Conservation (phyloP, 2,113 vertebrate genomes). For the Pungitius pungitius region DNA sequence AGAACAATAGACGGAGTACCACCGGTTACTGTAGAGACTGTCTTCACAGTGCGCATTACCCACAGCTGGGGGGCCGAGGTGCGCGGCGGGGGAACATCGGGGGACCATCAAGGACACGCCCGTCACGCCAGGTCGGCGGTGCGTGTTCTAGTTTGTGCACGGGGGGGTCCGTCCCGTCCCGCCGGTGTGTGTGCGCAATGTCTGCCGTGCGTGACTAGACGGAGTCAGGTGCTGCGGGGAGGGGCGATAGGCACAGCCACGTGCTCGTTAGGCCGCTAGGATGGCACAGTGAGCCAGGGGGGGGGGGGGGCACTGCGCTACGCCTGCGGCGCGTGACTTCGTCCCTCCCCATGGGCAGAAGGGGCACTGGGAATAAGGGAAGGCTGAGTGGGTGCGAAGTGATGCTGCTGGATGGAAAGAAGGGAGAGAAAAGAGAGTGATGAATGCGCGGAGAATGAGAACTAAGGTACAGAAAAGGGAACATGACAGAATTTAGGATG, state of each 20-base stretch:
- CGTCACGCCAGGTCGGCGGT: conserved; percentile 70
- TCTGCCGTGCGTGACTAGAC: conserved; percentile 65
- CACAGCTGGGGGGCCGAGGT: conserved; percentile 58
- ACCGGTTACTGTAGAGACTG: conserved; percentile 38
- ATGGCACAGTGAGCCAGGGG: conserved; percentile 47
- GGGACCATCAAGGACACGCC: conserved; percentile 74
- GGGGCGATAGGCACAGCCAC: conserved; percentile 61
- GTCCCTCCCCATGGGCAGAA: conserved; percentile 61
- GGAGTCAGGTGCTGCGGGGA: conserved; percentile 73
- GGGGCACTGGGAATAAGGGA: conserved; percentile 42
- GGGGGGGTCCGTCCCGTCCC: conserved; percentile 34
- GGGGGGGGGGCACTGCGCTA: conserved; percentile 38
- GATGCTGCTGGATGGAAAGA: conserved; percentile 37
- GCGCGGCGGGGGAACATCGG: conserved; percentile 45
- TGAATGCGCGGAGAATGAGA: background rate
- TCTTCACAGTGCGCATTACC: conserved; percentile 40
- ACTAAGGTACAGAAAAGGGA: background rate
- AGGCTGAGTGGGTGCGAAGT: conserved; percentile 46
- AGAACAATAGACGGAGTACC: conserved; percentile 41
- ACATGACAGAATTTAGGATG: background rate
- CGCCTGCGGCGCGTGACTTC: conserved; percentile 64
- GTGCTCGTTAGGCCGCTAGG: conserved; percentile 50
- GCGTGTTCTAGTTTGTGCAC: conserved; percentile 27
- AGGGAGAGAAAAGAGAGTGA: background rate
- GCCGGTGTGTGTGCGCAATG: conserved; percentile 24